Conservation (phyloP, 2,888 invertebrate genomes). For the Alsophila aescularia region DNA sequence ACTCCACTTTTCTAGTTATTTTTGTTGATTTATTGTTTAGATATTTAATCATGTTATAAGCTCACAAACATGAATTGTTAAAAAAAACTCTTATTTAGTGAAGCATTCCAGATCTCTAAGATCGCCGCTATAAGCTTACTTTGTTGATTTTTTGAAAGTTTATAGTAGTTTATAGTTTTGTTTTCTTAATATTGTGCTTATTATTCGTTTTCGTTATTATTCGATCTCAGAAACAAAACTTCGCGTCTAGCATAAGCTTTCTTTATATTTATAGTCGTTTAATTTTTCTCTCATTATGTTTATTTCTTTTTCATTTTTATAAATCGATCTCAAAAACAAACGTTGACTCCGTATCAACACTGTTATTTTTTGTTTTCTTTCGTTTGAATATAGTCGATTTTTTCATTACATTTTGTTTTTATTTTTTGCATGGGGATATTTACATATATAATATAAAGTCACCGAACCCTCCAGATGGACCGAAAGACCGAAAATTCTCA, state of each 20-base stretch:
- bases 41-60: slow-evolving; percentile 28
- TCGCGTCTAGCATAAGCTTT: slow-evolving; percentile 13
- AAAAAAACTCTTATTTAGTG: slow-evolving; percentile 30
- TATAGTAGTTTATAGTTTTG: slow-evolving; percentile 25
- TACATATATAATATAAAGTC: slow-evolving; percentile 1
- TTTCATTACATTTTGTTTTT: slow-evolving; percentile 41
- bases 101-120: slow-evolving; percentile 33
- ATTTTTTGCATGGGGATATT: slow-evolving; percentile 34
- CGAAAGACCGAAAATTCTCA: slow-evolving; percentile 61
- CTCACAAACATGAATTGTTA: slow-evolving; percentile 58
- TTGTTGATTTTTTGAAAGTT: slow-evolving; percentile 38
- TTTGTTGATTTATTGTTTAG: slow-evolving; percentile 36
- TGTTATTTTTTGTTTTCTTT: slow-evolving; percentile 33
- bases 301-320: slow-evolving; percentile 2
- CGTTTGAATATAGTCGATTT: slow-evolving; percentile 52
- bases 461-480: slow-evolving; percentile 13
- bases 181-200: slow-evolving; percentile 13
- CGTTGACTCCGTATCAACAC: slow-evolving; percentile 1
- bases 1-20: slow-evolving; percentile 37
- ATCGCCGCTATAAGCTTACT: slow-evolving; percentile 12
- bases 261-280: slow-evolving; percentile 7
- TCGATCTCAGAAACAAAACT: slow-evolving; percentile 12
- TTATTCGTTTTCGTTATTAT: too few species aligned
- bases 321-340: slow-evolving; percentile 3
- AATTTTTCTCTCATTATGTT: slow-evolving; percentile 3